Conservation (phyloP, 2,888 invertebrate genomes). For the Plebejus melissa region DNA sequence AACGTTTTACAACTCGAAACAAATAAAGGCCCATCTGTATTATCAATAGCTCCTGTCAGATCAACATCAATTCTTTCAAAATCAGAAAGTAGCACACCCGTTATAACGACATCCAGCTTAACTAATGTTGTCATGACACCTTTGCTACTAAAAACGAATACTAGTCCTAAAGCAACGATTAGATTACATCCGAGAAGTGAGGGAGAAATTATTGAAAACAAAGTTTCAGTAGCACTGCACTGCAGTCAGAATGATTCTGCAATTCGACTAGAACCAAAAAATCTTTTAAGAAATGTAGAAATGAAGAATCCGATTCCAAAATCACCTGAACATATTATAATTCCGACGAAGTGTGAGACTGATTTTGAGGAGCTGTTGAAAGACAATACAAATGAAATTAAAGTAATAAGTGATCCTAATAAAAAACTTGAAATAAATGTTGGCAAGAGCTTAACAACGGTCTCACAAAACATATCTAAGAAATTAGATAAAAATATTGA, state of each 20-base stretch:
- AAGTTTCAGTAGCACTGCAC: constrained; percentile 29
- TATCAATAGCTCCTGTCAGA: constrained; percentile 62
- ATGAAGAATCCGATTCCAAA: constrained; percentile 44
- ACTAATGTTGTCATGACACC: constrained; percentile 64
- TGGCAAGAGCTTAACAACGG: constrained; percentile 57
- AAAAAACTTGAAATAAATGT: constrained; percentile 66
- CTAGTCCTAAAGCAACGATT: constrained; percentile 45
- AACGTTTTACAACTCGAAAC: constrained; percentile 61
- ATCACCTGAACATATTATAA: constrained; percentile 41
- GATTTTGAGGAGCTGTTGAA: constrained; percentile 74
- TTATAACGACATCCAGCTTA: constrained; percentile 51
- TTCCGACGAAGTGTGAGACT: constrained; percentile 60
- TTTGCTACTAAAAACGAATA: constrained; percentile 56
- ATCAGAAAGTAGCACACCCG: constrained; percentile 52
- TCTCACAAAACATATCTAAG: constrained; percentile 45
- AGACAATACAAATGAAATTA: constrained; percentile 73
- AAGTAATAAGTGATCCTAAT: constrained; percentile 63
- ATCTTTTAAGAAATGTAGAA: constrained; percentile 32
- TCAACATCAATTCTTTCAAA: constrained; percentile 59
- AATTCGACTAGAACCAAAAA: constrained; percentile 31
- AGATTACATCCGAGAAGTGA: constrained; percentile 54
- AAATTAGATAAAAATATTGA: constrained; percentile 35
- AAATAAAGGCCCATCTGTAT: constrained; percentile 58
- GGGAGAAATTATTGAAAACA: constrained; percentile 43
- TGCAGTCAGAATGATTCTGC: constrained; percentile 29